phyloP scores from a whole-genome alignment of 2,113 vertebrate genomes.

The Spermophilus dauricus region DNA sequence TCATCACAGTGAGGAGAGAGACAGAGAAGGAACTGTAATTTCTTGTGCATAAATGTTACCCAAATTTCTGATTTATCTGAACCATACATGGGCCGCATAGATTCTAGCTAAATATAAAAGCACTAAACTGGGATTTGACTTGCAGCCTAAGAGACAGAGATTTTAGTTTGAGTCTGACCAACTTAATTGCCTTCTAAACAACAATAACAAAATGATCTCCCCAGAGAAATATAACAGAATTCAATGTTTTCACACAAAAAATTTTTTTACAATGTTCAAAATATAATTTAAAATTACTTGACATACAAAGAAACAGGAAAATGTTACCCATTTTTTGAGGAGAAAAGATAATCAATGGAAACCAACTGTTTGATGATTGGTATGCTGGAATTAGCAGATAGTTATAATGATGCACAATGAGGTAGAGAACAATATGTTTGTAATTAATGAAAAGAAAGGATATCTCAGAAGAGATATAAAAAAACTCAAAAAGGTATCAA shows the following conservation, averaged over 20 bases:
- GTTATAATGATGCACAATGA: neutral
- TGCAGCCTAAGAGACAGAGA: neutral
- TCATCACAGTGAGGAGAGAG: neutral
- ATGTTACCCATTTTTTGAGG: neutral
- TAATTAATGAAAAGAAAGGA: constrained; percentile 6
- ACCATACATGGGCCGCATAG: neutral
- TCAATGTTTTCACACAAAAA: neutral
- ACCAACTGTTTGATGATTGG: neutral
- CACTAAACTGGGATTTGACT: neutral
- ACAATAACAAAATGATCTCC: neutral
- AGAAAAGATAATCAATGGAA: neutral
- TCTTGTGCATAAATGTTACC: neutral
- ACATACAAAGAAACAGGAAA: neutral
- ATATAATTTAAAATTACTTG: constrained; percentile 26
- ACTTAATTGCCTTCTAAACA: constrained; percentile 44
- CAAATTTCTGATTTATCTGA: neutral
- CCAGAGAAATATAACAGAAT: constrained; percentile 1
- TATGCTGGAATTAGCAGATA: neutral
- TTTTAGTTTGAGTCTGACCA: constrained; percentile 14
- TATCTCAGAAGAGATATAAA: neutral
- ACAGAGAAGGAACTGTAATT: neutral
- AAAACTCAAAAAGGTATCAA: neutral
- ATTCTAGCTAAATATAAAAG: constrained; percentile 34
- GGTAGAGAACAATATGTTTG: neutral
- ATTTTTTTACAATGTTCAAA: neutral